A percentile compares a stretch with the other conserved stretches of the same genome.
These are phyloP conservation scores for Rhopalosiphum maidis DNA, from an alignment of 1,140 invertebrate genomes.

Conservation along the genomic window DNA sequence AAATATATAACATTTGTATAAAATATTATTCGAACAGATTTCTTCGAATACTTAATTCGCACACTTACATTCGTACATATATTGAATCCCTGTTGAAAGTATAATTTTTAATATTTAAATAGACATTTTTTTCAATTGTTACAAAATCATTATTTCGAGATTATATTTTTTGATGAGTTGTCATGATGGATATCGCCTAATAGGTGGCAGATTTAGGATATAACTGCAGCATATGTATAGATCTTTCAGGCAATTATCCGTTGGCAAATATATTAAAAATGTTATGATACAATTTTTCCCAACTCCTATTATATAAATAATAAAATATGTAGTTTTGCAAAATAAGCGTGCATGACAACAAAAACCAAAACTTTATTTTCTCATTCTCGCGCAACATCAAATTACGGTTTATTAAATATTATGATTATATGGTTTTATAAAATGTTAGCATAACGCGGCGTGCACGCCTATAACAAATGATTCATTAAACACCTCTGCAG, in stretches of 20 bases:
- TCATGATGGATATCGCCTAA: no score
- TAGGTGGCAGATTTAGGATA: no score
- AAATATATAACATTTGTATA: no score
- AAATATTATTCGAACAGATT: no score
- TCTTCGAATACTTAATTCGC: no score
- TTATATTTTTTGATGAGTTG: no score
- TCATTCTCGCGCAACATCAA: neutral
- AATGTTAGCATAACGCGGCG: neutral
- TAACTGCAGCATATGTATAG: neutral
- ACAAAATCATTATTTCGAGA: no score
- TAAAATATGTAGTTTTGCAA: neutral
- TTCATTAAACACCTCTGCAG: slow-evolving; percentile 30
- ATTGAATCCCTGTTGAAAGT: neutral
- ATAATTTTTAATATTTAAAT: neutral
- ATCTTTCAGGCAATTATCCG: neutral
- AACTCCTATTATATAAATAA: neutral
- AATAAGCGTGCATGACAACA: neutral
- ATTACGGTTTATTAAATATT: neutral
- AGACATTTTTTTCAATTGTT: neutral
- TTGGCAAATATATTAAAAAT: neutral
- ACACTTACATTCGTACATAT: no score
- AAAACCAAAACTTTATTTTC: neutral
- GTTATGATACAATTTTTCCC: no score
- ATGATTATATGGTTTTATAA: neutral
- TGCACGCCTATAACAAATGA: neutral